phyloP scores from a whole-genome alignment of 2,113 vertebrate species.

The Brachionichthys hirsutus region DNA sequence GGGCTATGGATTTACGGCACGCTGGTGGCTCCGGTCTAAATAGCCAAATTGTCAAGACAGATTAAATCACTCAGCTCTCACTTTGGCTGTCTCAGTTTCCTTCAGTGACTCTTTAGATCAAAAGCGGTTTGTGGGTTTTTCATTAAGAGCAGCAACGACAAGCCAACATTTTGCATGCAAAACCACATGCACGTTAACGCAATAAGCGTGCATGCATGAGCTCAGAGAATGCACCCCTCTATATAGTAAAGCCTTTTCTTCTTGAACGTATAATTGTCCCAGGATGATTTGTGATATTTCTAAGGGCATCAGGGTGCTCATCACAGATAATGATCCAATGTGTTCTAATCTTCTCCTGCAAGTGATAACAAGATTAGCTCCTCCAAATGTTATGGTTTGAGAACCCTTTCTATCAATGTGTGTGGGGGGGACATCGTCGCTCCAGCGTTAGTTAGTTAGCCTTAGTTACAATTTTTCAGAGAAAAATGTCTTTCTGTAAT shows the following conservation, averaged over 20 bases:
- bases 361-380: no score
- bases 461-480: no score
- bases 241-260: slow-evolving; percentile 32
- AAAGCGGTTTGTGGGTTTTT: slow-evolving; percentile 36
- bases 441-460: no score
- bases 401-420: no score
- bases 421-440: no score
- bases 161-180: not conserved
- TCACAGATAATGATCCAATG: no score
- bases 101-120: slow-evolving; percentile 36
- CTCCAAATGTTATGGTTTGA: no score
- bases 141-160: slow-evolving; percentile 35
- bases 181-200: slow-evolving; percentile 21
- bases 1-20: slow-evolving; percentile 26
- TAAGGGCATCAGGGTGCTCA: slow-evolving; percentile 49
- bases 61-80: slow-evolving; percentile 48
- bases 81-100: slow-evolving; percentile 42
- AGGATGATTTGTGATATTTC: slow-evolving; percentile 58
- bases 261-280: slow-evolving; percentile 29
- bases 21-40: slow-evolving; percentile 29
- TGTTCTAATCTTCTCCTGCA: no score
- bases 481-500: no score
- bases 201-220: slow-evolving; percentile 18
- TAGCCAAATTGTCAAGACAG: slow-evolving; percentile 21
- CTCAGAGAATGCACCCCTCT: slow-evolving; percentile 9